Conservation (phyloP, 2,888 invertebrate genomes). For the Oithona nana region DNA sequence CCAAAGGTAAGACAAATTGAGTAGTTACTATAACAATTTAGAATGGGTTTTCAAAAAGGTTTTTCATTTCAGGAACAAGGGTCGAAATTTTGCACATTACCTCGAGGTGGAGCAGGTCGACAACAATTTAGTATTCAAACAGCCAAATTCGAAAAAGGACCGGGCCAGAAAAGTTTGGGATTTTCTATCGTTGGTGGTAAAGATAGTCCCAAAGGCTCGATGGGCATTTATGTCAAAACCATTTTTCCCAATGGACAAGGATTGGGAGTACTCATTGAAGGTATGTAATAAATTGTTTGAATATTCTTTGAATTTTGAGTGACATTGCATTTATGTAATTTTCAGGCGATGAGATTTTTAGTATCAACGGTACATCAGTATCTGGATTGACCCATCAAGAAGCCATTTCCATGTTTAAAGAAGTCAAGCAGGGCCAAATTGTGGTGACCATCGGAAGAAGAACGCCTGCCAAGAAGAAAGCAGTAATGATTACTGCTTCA, state of each 20-base stretch:
- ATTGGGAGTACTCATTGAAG: conserved; percentile 28
- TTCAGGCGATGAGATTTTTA: conserved; percentile 15
- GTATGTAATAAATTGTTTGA: conserved; percentile 22
- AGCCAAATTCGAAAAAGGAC: conserved; percentile 26
- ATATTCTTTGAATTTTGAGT: too few species aligned
- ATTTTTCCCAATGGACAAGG: conserved; percentile 29
- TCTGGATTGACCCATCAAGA: conserved; percentile 15
- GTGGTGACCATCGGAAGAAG: conserved; percentile 7
- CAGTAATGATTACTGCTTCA: conserved; percentile 30
- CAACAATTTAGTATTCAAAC: conserved; percentile 20
- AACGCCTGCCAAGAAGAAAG: conserved; percentile 23
- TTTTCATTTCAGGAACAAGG: not conserved
- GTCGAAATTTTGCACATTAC: conserved; percentile 20
- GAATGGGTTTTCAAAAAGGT: too few species aligned
- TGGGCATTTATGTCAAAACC: conserved; percentile 29
- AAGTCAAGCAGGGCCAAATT: conserved; percentile 6
- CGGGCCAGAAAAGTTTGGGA: conserved; percentile 28
- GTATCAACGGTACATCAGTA: conserved; percentile 5
- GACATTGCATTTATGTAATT: not conserved
- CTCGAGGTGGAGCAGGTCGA: conserved; percentile 19
- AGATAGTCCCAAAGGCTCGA: conserved; percentile 28
- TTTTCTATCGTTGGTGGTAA: conserved; percentile 32
- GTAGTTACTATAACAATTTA: too few species aligned
- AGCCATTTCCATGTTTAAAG: conserved; percentile 14
- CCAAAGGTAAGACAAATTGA: too few species aligned